Evolutionary conservation across 2,797 vertebrate species (phyloP).

Genomic region (Etheostoma perlongum): DNA sequence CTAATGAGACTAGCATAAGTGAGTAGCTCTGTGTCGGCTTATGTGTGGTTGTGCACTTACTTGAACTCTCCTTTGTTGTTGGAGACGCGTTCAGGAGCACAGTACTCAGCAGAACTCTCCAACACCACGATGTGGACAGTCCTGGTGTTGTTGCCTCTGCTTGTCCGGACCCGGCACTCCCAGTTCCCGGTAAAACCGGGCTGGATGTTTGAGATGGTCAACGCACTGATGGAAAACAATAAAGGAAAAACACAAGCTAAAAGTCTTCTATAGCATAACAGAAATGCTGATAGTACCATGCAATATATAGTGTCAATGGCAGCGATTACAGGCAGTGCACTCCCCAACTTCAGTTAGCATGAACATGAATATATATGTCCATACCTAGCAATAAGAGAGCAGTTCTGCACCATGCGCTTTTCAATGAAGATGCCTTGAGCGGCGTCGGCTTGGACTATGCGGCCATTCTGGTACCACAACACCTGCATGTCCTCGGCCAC

Average conservation of each 20-base stretch:
- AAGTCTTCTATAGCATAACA: neutral
- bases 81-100: slow-evolving; percentile 90
- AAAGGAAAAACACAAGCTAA: neutral
- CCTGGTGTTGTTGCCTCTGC: slow-evolving; percentile 94
- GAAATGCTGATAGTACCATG: neutral
- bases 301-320: no score
- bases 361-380: accelerated
- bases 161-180: slow-evolving; percentile 95
- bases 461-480: slow-evolving; percentile 97
- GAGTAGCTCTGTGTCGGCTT: neutral
- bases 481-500: slow-evolving; percentile 98
- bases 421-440: slow-evolving; percentile 96
- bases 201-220: slow-evolving; percentile 99
- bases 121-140: slow-evolving; percentile 95
- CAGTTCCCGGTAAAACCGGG: slow-evolving; percentile 96
- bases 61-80: slow-evolving; percentile 99
- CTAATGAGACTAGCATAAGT: neutral
- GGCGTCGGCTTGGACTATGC: slow-evolving; percentile 92
- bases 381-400: slow-evolving; percentile 96
- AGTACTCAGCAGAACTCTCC: slow-evolving; percentile 95
- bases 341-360: neutral
- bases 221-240: slow-evolving; percentile 80
- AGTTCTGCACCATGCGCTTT: slow-evolving; percentile 97
- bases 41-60: slow-evolving; percentile 73
- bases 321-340: neutral